Evolutionary conservation across 2,797 vertebrate genomes (phyloP).

Genomic region (Microcaecilia unicolor): DNA sequence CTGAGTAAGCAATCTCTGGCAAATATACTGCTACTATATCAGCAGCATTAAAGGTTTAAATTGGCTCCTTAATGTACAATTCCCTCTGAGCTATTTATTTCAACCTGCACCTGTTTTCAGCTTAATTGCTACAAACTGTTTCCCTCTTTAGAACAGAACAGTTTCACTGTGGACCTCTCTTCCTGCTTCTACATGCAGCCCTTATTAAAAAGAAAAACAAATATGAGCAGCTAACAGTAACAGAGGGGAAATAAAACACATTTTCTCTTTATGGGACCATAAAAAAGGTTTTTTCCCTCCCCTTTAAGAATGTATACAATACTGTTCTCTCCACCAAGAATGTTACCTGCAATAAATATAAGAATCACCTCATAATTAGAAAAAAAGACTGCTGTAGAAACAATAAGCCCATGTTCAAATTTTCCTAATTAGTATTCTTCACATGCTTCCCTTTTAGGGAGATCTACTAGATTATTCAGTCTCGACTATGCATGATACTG

Average conservation of each 20-base stretch:
- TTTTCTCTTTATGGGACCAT: not conserved
- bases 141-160: not conserved
- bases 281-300: no score
- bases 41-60: no score
- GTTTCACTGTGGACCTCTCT: not conserved
- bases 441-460: no score
- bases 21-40: no score
- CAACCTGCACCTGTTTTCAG: constrained; percentile 8
- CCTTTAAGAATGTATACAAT: not conserved
- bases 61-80: not conserved
- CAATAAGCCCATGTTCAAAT: not conserved
- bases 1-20: no score
- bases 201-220: not conserved
- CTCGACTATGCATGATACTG: no score
- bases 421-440: not conserved
- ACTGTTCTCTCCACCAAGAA: not conserved
- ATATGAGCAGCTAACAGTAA: not conserved
- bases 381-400: not conserved
- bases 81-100: constrained; percentile 15
- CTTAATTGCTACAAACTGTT: constrained; percentile 4
- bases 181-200: constrained; percentile 1
- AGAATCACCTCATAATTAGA: not conserved
- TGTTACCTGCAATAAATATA: no score
- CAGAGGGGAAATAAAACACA: not conserved
- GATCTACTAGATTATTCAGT: no score